Base-by-base conservation (phyloP, 2,888 invertebrate species). In the Ectropis crepuscularia region DNA sequence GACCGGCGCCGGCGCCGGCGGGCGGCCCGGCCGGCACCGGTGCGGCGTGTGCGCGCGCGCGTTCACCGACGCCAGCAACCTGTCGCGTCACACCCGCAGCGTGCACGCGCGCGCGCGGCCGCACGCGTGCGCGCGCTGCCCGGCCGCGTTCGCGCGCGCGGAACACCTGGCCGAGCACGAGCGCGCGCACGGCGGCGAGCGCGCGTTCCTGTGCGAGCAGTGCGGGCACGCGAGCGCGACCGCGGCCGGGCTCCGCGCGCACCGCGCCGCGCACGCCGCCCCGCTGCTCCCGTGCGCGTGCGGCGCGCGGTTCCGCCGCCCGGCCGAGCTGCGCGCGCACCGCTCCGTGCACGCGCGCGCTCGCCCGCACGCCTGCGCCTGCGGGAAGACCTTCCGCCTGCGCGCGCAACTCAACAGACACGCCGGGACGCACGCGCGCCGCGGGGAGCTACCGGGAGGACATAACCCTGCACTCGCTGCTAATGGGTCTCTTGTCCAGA, bases 331-430 rank as follows among this genome's bases (percentile, higher is more conserved):
- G 71, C 78, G 86, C 59, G 92, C 93, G 51, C 95, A 95, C 75
- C 76, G 85, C 46, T 86, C 90, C 49, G 89, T 94, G 58, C 95
- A 95, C 78, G 92, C 94, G 0, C 94, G 94, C n/a, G 61, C 41
- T 53, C 57, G 41, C 6, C 42, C 95, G 6, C 93, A 94, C 82
- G 89, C 85, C 16, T 63, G 69, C 61, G 36, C 38, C 16, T 95
- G 95, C 80, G 93, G 93, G 2, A 87, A 92, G 49, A 81, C 87
- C 12, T 95, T 95, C 83, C 86, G 95, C 2, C 94, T 94, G 70
- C 94, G 94, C 72, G 85, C 92, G 55, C 95, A 95, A 74, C 64
- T 58, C 12, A 78, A 93, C 5, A 84, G 93, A 47, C 95, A 95
- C 82, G 37, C 67, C 85, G 90, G 16, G 88, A 94, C 74, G 77